Evolutionary conservation across 2,797 vertebrate species (phyloP), one percentile per base, ranked within the genome.

Genomic region (Paguma larvata): DNA sequence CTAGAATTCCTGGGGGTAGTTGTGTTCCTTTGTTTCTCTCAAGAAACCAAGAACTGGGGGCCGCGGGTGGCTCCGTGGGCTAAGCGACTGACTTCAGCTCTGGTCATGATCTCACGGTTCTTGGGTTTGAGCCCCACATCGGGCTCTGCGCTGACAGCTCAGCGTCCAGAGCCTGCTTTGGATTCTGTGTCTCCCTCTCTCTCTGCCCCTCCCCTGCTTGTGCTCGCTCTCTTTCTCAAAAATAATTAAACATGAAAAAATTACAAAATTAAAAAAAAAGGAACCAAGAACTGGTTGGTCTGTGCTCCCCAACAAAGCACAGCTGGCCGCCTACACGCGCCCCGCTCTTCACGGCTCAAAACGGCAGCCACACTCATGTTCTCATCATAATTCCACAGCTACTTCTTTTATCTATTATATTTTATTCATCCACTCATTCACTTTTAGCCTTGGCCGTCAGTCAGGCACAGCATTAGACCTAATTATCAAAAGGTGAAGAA

Each of bases 401-500:
- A 77, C n/a, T 27, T 79, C n/a, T 34, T 73, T 30, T 15, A 83
- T 44, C 85, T 79, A 53, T 78, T 89, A 32, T 38, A 12, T 27
- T 84, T 25, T 27, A 78, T n/a, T 78, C 73, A 65, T 23, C 85
- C 63, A 30, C 32, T 56, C 34, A 41, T 23, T 75, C 73, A 75
- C 5, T 75, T 34, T 77, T 63, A 30, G 3, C 25, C 23, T 93
- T 72, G 21, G 59, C n/a, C 79, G 27, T 79, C 5, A 83, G 44
- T 46, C 11, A 16, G 44, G 32, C 18, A 72, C 5, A 70, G 62
- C 38, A 84, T 56, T 27, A 65, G 8, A 78, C 1, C n/a, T 88
- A 73, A 88, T 9, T 91, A 84, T 83, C 91, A 86, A 30, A 87
- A 87, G 51, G 56, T 38, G 11, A 89, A 72, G 53, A 41, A 78